Conservation (phyloP, 1,140 invertebrate genomes). For the Galendromus occidentalis region DNA sequence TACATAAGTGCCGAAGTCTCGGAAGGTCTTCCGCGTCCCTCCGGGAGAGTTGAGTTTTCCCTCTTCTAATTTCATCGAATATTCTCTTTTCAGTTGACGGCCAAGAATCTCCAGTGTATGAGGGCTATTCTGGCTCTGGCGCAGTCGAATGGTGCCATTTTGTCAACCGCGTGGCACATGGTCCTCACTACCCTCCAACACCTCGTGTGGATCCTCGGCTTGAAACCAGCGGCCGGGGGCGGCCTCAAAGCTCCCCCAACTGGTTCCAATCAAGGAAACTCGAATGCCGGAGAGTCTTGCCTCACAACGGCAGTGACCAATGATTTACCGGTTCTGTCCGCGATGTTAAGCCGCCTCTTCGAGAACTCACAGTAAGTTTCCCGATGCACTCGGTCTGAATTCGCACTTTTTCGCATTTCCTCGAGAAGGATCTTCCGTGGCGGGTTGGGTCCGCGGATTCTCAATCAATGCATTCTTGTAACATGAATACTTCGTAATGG, state of each 20-base stretch:
- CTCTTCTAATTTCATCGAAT: conserved; percentile 7
- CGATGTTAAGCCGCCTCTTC: conserved; percentile 77
- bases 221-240: conserved; percentile 79
- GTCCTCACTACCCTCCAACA: conserved; percentile 71
- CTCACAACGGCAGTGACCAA: conserved; percentile 85
- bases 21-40: too few relatives aligned
- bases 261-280: conserved; percentile 37
- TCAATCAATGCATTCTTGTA: neutral
- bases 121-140: conserved; percentile 66
- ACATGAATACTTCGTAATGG: neutral
- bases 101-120: conserved; percentile 93
- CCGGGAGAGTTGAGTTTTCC: conserved; percentile 8
- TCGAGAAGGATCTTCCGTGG: too few relatives aligned
- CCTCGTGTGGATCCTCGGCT: conserved; percentile 88
- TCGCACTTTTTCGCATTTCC: too few relatives aligned
- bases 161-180: conserved; percentile 83
- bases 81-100: conserved; percentile 43
- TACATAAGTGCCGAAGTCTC: neutral
- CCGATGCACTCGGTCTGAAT: conserved; percentile 17
- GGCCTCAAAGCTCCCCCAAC: conserved; percentile 47
- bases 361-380: conserved; percentile 61
- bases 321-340: conserved; percentile 73
- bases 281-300: conserved; percentile 49
- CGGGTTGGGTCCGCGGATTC: too few relatives aligned
- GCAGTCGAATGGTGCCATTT: conserved; percentile 70